Evolutionary conservation across 64 coral and sea anemone genomes (phyloP).

Genomic region (Porites australiensis): DNA sequence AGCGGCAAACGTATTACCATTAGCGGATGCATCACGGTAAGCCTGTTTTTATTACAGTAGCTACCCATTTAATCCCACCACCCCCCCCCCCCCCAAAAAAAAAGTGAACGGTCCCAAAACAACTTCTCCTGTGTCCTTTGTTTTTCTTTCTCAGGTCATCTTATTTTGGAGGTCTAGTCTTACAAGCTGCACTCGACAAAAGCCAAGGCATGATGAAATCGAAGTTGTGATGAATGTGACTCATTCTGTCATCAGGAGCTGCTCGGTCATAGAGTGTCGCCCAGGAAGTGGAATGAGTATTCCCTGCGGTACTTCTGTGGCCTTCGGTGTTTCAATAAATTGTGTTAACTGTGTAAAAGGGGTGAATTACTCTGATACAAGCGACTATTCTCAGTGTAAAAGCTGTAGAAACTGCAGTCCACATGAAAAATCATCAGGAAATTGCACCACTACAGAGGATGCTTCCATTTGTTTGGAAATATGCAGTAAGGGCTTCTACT

Average conservation of each 20-base stretch:
- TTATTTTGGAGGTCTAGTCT: not conserved
- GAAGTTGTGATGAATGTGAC: not conserved
- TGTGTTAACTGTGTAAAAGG: not conserved
- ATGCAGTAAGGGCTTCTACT: not conserved
- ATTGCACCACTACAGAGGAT: not conserved
- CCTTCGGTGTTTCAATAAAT: not conserved
- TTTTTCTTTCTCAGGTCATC: too few relatives aligned
- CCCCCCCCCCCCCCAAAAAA: too few relatives aligned
- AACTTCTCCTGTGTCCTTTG: too few relatives aligned
- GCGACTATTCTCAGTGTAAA: constrained; percentile 16
- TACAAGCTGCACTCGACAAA: not conserved
- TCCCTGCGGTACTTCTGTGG: not conserved
- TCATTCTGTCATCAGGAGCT: not conserved
- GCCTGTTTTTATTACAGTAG: too few relatives aligned
- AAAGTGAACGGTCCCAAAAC: too few relatives aligned
- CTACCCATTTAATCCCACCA: too few relatives aligned
- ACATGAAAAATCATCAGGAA: not conserved
- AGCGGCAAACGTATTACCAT: too few relatives aligned
- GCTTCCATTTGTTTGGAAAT: not conserved
- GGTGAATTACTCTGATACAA: not conserved
- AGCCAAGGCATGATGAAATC: not conserved
- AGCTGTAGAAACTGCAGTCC: not conserved
- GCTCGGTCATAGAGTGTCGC: not conserved
- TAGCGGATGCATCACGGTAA: too few relatives aligned
- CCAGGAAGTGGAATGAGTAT: not conserved